Evolutionary conservation across 2,113 vertebrate genomes (phyloP).

Genomic region (Callocephalon fimbriatum): DNA sequence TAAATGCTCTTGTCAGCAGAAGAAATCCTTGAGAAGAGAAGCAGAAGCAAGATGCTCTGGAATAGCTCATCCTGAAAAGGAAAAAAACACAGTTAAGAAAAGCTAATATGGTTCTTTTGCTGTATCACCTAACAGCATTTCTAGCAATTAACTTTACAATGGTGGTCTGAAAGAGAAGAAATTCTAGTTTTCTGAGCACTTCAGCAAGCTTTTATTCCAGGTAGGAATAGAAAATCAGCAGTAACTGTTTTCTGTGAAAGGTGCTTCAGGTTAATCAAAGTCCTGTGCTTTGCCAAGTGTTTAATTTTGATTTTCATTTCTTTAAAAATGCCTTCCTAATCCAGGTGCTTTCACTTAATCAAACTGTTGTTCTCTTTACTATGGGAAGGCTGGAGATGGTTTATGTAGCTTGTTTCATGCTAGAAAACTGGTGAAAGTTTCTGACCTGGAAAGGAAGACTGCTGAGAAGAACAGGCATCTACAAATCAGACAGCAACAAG

Average conservation of each 20-base stretch:
- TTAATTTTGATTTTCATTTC: background rate
- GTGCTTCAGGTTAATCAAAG: background rate
- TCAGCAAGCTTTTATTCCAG: background rate
- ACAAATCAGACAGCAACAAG: background rate
- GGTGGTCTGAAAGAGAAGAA: background rate
- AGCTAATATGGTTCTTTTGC: background rate
- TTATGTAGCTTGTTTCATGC: background rate
- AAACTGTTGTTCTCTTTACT: background rate
- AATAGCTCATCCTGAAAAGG: background rate
- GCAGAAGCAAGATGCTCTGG: background rate
- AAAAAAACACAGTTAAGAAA: background rate
- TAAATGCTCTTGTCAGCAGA: slow-evolving; percentile 34
- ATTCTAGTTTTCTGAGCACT: background rate
- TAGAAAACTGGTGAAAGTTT: background rate
- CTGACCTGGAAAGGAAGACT: background rate
- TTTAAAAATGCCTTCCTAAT: background rate
- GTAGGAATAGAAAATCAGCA: background rate
- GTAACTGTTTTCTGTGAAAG: background rate
- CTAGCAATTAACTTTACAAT: background rate
- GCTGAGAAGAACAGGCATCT: background rate
- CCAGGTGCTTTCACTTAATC: background rate
- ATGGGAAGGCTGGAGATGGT: background rate
- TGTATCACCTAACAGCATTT: background rate
- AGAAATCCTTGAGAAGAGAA: slow-evolving; percentile 8
- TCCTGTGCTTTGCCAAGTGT: background rate